phyloP scores from a whole-genome alignment of 2,797 vertebrate species.

The Psittacula derbiana region DNA sequence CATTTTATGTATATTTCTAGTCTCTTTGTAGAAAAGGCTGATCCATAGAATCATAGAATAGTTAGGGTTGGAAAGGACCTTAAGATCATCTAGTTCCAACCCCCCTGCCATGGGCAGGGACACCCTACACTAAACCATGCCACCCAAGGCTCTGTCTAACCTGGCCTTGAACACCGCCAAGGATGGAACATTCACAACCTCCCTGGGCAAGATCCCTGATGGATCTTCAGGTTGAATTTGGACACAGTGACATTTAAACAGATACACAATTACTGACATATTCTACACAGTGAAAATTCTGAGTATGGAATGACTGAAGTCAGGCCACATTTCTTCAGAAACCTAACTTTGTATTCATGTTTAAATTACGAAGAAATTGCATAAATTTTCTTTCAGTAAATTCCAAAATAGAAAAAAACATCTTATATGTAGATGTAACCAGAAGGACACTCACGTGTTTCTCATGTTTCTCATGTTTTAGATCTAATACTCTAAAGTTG shows the following conservation, averaged over 20 bases:
- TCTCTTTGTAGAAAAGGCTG: neutral
- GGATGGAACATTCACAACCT: too few species aligned
- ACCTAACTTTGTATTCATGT: neutral
- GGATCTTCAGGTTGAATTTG: neutral
- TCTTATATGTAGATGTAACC: neutral
- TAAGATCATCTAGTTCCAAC: too few species aligned
- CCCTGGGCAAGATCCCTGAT: neutral
- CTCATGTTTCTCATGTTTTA: neutral
- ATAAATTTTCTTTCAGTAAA: neutral
- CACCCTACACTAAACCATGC: too few species aligned
- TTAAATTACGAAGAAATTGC: neutral
- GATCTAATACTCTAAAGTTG: neutral
- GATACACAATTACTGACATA: neutral
- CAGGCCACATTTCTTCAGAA: neutral
- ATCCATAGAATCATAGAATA: too few species aligned
- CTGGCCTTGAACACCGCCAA: too few species aligned
- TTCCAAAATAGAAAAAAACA: neutral
- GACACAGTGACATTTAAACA: neutral
- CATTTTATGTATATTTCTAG: neutral
- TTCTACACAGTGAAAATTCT: neutral
- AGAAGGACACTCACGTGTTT: neutral
- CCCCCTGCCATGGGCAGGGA: too few species aligned
- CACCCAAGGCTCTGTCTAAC: too few species aligned
- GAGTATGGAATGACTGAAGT: neutral
- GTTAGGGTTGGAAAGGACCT: too few species aligned